Evolutionary conservation across 37 sponge, comb jelly and placozoan species (phyloP).

Genomic region (Amphimedon queenslandica): DNA sequence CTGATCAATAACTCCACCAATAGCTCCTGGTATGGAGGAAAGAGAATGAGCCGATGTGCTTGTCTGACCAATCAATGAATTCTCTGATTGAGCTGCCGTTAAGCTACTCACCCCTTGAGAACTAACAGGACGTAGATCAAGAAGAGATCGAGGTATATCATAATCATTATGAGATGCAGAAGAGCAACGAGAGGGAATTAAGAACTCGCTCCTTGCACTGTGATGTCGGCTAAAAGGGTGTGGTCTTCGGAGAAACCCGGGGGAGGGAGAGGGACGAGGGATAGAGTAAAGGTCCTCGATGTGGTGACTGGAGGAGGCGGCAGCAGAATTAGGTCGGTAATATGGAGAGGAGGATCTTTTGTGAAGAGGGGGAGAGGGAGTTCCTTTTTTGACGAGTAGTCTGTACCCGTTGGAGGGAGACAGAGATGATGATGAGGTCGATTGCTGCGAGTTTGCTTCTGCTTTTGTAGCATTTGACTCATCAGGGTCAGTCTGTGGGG

Average conservation of each 20-base stretch:
- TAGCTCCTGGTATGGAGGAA: no score
- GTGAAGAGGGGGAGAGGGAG: no score
- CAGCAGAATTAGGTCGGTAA: neutral
- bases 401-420: neutral
- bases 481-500: neutral
- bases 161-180: neutral
- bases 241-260: neutral
- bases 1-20: neutral
- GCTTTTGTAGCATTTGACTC: neutral
- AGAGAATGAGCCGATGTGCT: no score
- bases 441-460: neutral
- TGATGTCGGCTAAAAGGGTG: neutral
- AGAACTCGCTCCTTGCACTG: neutral
- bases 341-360: neutral
- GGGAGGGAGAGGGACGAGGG: neutral
- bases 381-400: no score
- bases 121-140: neutral
- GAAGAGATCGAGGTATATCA: neutral
- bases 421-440: neutral
- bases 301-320: neutral
- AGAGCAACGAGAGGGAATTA: neutral
- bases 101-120: neutral
- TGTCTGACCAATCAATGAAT: conserved; percentile 1
- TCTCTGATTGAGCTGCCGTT: no score
- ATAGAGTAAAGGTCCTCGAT: neutral